Percentiles rank a stretch among this genome's conserved stretches.
These are phyloP conservation scores for Psilopogon haemacephalus DNA, from an alignment of 2,113 vertebrate species.

Conservation along the genomic window DNA sequence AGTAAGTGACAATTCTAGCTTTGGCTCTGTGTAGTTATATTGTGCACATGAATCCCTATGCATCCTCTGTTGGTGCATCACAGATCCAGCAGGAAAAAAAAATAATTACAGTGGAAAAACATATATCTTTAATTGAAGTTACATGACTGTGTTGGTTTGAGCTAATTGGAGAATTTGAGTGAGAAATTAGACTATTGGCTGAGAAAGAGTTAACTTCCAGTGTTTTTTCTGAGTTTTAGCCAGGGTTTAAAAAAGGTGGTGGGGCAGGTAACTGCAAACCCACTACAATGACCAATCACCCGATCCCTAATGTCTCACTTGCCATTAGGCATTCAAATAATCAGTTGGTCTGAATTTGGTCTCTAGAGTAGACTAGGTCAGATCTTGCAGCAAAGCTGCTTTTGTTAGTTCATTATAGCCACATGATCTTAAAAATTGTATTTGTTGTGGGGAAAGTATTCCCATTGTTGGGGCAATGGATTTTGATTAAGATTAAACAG, in stretches of 20 bases:
- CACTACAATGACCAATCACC: not conserved
- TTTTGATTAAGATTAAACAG: not conserved
- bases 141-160: no score
- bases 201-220: no score
- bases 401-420: conserved; percentile 2
- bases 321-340: not conserved
- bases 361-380: not conserved
- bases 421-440: not conserved
- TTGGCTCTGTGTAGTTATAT: not conserved
- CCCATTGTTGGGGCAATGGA: not conserved
- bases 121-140: not conserved
- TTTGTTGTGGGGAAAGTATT: not conserved
- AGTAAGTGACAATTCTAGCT: not conserved
- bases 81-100: not conserved
- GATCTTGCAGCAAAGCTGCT: not conserved
- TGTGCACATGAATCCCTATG: not conserved
- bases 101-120: not conserved
- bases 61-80: not conserved
- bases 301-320: not conserved
- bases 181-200: no score
- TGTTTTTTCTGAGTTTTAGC: no score
- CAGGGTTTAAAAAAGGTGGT: no score
- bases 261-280: no score
- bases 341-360: not conserved
- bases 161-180: no score